Base-by-base conservation (phyloP, 1,140 invertebrate species). In the Gonatopus flavifemur region DNA sequence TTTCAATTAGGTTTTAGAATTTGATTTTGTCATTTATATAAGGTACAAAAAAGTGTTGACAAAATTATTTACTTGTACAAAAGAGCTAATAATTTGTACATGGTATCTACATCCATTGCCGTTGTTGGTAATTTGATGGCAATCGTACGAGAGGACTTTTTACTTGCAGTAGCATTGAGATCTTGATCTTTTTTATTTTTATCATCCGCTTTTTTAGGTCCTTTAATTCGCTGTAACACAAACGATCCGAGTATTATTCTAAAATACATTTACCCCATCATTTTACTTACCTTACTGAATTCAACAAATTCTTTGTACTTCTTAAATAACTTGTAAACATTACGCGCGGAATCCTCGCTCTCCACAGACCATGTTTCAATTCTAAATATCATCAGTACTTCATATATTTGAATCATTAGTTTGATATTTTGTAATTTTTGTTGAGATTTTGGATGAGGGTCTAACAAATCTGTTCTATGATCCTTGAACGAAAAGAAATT, bases 331-430 rank as follows among this genome's bases (percentile, higher is more conserved):
- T 58, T 66, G 44, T 76, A 67, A 1, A 82, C 54, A 20, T 61
- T 67, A 39, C 63, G 55, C 0, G 72, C 75, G 2, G 57, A 47
- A 24, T 66, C 49, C 16, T 65, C 19, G 13, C 67, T 79, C 0
- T 59, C 54, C 0, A 35, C 18, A 0, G 56, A 77, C 79, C 81
- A 83, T 15, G 77, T 71, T 49, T 74, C 64, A 2, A 84, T 65
- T 51, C 59, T 67, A 32, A 76, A 80, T 1, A 74, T 77, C 8
- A 83, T 79, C 1, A 83, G 54, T 3, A 80, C 70, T 40, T 83
- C 82, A 19, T 78, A 78, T 31, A 74, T 72, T 1, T 69, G 76
- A 12, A 82, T 51, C 2, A 70, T 64, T 21, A 80, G 67, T 37
- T 80, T 74, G 1, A 83, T 55, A 32, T 70, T 75, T 8, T 80